phyloP scores from a whole-genome alignment of 2,797 vertebrate genomes.

The Betta splendens region DNA sequence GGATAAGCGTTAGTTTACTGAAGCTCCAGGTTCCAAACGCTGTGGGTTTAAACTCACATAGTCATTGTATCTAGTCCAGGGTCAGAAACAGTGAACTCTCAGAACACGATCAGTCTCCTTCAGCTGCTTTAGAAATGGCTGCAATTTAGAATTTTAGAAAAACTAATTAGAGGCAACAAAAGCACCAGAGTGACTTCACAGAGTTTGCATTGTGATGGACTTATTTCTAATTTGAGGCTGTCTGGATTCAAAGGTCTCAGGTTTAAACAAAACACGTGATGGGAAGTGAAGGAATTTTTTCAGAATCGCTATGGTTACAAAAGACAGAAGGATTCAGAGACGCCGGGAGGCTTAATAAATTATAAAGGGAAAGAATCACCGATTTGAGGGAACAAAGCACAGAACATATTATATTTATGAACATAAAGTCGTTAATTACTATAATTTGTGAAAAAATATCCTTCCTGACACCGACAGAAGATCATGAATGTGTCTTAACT shows the following conservation, averaged over 20 bases:
- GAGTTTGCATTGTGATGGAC: not conserved
- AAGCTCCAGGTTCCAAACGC: too few relatives aligned
- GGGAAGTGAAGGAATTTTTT: not conserved
- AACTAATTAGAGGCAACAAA: not conserved
- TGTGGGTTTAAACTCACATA: too few relatives aligned
- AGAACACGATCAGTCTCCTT: too few relatives aligned
- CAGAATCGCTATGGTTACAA: not conserved
- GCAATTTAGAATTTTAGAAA: too few relatives aligned
- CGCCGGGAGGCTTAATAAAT: not conserved
- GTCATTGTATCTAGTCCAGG: too few relatives aligned
- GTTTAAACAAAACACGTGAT: too few relatives aligned
- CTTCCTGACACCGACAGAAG: conserved; percentile 1
- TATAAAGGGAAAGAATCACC: too few relatives aligned
- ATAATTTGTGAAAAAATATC: not conserved
- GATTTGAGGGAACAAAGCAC: not conserved
- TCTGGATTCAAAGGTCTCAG: not conserved
- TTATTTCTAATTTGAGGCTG: not conserved
- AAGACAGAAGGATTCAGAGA: not conserved
- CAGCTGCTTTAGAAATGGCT: too few relatives aligned
- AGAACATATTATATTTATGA: not conserved
- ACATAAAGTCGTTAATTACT: conserved; percentile 4
- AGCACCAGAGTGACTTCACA: not conserved
- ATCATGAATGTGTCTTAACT: not conserved
- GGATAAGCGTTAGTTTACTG: too few relatives aligned
- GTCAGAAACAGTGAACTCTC: too few relatives aligned